phyloP scores from a whole-genome alignment of 2,888 invertebrate genomes.

The Stenichneumon culpator region DNA sequence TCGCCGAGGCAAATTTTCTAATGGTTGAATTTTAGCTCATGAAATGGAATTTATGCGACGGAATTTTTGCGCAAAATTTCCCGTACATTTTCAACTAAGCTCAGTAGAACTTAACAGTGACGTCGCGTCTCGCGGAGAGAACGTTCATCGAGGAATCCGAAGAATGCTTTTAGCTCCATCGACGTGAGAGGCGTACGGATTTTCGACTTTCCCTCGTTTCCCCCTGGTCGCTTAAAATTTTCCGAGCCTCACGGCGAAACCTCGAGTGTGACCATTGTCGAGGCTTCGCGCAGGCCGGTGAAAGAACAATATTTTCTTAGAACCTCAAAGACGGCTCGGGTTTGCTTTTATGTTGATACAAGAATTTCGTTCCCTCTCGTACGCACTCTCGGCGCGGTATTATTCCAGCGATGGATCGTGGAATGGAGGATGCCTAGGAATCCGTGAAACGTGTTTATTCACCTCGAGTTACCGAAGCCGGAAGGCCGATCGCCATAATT shows the following conservation, averaged over 20 bases:
- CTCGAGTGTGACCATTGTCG: neutral
- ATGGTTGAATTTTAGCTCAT: no score
- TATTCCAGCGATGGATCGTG: neutral
- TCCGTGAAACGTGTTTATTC: conserved; percentile 25
- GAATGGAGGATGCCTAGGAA: neutral
- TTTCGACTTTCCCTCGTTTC: conserved; percentile 4
- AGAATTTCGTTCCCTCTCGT: neutral
- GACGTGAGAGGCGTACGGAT: neutral
- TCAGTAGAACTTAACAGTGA: neutral
- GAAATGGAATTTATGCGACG: neutral
- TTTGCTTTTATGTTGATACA: conserved; percentile 8
- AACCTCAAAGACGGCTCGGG: neutral
- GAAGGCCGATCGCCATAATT: conserved; percentile 50
- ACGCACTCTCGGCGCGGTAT: neutral
- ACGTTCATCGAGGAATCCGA: neutral
- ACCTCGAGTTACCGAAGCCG: conserved; percentile 34
- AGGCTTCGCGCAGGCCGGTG: neutral
- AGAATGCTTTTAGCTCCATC: neutral
- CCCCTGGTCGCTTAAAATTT: neutral
- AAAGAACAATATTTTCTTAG: conserved; percentile 16
- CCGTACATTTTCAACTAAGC: neutral
- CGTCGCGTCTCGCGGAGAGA: neutral
- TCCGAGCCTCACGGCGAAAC: neutral
- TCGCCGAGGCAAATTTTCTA: no score
- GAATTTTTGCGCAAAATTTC: no score